Conservation (phyloP, 2,113 vertebrate species). For the Daphoenositta chrysoptera region DNA sequence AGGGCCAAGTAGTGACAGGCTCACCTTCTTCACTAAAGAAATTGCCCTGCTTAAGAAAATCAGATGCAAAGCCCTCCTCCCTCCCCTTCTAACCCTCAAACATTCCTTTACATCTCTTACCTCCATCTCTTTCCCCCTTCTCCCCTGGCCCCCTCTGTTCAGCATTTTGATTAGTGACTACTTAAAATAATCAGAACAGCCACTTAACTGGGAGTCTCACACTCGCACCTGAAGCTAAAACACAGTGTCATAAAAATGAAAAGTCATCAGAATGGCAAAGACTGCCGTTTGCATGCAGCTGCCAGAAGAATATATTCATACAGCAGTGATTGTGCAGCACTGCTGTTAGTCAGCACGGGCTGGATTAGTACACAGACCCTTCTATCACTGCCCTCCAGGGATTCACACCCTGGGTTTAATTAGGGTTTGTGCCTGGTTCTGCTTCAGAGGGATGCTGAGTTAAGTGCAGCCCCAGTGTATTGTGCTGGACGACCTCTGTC, state of each 20-base stretch:
- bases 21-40: not conserved
- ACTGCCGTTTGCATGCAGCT: constrained; percentile 34
- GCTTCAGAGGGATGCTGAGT: constrained; percentile 18
- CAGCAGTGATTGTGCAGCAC: not conserved
- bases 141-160: not conserved
- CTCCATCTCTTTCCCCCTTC: not conserved
- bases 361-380: constrained; percentile 45
- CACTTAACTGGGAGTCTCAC: constrained; percentile 40
- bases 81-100: not conserved
- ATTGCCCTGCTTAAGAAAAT: not conserved
- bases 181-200: constrained; percentile 52
- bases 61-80: not conserved
- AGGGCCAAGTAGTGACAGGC: not conserved
- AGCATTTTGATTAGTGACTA: constrained; percentile 34
- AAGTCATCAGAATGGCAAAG: constrained; percentile 26
- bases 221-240: constrained; percentile 52
- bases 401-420: constrained; percentile 51
- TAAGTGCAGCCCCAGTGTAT: not conserved
- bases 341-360: constrained; percentile 61
- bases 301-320: constrained; percentile 55
- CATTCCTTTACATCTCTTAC: not conserved
- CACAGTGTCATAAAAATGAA: constrained; percentile 50
- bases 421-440: constrained; percentile 34
- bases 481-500: not conserved
- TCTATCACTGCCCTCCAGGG: constrained; percentile 33